Percentiles rank a stretch among this genome's conserved stretches.
Evolutionary conservation across 2,113 vertebrate genomes (phyloP).

Genomic region (Callipepla californica): DNA sequence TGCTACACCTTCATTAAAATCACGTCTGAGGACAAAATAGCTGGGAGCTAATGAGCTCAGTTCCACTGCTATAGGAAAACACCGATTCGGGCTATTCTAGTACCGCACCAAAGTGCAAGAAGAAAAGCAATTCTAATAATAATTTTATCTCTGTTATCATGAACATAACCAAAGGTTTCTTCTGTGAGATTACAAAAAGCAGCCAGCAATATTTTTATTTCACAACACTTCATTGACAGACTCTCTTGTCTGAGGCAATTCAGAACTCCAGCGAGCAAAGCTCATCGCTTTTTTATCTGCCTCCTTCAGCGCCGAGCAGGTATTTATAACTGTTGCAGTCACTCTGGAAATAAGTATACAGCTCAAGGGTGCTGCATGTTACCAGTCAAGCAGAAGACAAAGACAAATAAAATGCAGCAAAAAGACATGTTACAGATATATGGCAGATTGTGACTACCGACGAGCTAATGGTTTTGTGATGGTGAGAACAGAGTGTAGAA

Average conservation of each 20-base stretch:
- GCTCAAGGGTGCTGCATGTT: conserved; percentile 56
- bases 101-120: not conserved
- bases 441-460: conserved; percentile 39
- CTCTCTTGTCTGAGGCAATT: conserved; percentile 63
- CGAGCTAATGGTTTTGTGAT: conserved; percentile 42
- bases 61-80: conserved; percentile 14
- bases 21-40: not conserved
- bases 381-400: conserved; percentile 71
- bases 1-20: not conserved
- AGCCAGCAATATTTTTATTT: conserved; percentile 59
- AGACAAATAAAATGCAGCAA: conserved; percentile 66
- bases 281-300: conserved; percentile 64
- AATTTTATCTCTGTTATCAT: conserved; percentile 50
- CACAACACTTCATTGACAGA: conserved; percentile 60
- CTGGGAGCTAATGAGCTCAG: not conserved
- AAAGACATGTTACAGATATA: conserved; percentile 40
- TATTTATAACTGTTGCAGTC: conserved; percentile 71
- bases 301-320: conserved; percentile 41
- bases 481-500: conserved; percentile 37
- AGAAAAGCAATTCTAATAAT: conserved; percentile 28
- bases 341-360: conserved; percentile 65
- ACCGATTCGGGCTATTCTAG: conserved; percentile 17
- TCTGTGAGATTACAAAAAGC: conserved; percentile 31
- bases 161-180: conserved; percentile 42
- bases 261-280: conserved; percentile 58